Evolutionary conservation across 2,888 invertebrate species (phyloP), one percentile per base, ranked within the genome.

Genomic region (Lasioglossum marginatum): DNA sequence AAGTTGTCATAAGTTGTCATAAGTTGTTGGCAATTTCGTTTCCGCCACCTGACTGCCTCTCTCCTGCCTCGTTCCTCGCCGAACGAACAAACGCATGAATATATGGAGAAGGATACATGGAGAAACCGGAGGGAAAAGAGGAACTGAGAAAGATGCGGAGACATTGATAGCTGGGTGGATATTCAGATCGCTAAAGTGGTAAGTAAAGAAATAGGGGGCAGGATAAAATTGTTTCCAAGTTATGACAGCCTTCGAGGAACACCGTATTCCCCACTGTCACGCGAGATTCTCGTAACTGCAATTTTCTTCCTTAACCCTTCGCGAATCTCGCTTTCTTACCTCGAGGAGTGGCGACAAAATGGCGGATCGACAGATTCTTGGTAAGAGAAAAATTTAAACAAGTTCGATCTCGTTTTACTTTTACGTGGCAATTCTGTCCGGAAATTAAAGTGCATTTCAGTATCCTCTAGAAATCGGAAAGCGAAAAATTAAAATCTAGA

Each of bases 141-240:
- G 3, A 19, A 68, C 68, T 1, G 16, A n/a, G 45, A 63, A 45
- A 63, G 23, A 63, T n/a, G 57, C 4, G 60, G 19, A 73, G 19
- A 79, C 37, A 52, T 14, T 19, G 40, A 27, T 37, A 23, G 37
- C 31, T 34, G 34, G 37, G 2, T 12, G 45, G 60, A 63, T 73
- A 77, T 70, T 77, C 60, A 70, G 68, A 83, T 70, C 45, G 34
- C 66, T n/a, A n/a, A 23, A 68, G 68, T 74, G 75, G 82, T 63
- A 75, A 71, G 79, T 57, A 40, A 57, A 72, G 48, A 66, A 77
- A 76, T 63, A 40, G 72, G 48, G 72, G 14, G 52, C 10, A 16
- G 83, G 52, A 63, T 74, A 74, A 84, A 84, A 82, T 84, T 82
- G 74, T 82, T 78, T 82, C 74, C 34, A 78, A 84, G 48, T 82